A percentile compares a stretch with the other conserved stretches of the same genome.
Evolutionary conservation across 2,888 invertebrate genomes (phyloP).

Genomic region (Cryptus armator): DNA sequence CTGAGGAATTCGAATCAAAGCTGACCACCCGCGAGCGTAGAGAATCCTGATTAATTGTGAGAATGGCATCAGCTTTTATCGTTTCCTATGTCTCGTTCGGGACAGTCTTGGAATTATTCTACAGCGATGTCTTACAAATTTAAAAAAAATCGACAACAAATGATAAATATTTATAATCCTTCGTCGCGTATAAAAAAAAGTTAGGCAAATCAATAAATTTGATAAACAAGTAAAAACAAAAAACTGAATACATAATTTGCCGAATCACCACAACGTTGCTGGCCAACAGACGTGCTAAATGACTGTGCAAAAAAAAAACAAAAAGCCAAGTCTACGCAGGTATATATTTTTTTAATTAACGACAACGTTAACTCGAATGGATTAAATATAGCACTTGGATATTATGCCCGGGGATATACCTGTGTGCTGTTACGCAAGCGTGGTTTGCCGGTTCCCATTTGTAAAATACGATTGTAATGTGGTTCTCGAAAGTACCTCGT

Average conservation of each 20-base stretch:
- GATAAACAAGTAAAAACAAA: background rate
- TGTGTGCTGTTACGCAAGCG: background rate
- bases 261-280: slow-evolving; percentile 11
- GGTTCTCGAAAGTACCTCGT: slow-evolving; percentile 13
- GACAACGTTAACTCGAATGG: slow-evolving; percentile 11
- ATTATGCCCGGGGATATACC: background rate
- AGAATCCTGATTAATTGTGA: slow-evolving; percentile 73
- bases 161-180: too few relatives aligned
- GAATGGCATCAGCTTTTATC: background rate
- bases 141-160: too few relatives aligned
- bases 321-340: background rate
- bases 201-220: background rate
- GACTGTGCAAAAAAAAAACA: background rate
- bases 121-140: background rate
- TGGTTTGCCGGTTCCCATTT: slow-evolving; percentile 7
- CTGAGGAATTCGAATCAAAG: slow-evolving; percentile 64
- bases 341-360: slow-evolving; percentile 19
- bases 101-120: background rate
- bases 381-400: background rate
- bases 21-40: slow-evolving; percentile 79
- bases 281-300: slow-evolving; percentile 6
- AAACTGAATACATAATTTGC: background rate
- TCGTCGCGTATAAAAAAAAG: too few relatives aligned
- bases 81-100: background rate
- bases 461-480: slow-evolving; percentile 20